Conservation (phyloP, 1,140 invertebrate species). For the Lasioglossum albipes region DNA sequence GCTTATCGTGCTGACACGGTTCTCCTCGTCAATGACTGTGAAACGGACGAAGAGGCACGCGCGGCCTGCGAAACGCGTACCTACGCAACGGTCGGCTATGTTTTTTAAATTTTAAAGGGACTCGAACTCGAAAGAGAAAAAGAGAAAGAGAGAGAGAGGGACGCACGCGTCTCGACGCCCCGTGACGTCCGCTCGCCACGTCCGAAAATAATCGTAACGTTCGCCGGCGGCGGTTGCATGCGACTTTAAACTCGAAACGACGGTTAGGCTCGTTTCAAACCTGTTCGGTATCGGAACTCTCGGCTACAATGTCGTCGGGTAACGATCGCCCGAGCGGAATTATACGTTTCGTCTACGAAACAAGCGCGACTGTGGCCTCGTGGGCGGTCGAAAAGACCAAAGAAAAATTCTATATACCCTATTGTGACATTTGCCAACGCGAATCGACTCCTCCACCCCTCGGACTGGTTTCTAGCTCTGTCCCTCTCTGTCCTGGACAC, state of each 20-base stretch:
- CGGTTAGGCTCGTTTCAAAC: background rate
- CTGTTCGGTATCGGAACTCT: slow-evolving; percentile 4
- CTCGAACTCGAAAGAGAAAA: background rate
- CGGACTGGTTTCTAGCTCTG: background rate
- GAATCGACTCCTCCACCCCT: background rate
- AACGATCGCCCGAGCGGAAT: background rate
- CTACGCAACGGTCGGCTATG: slow-evolving; percentile 11
- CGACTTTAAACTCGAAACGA: slow-evolving; percentile 5
- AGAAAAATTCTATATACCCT: background rate
- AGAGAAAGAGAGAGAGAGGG: too few species aligned
- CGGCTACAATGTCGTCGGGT: background rate
- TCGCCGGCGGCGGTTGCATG: background rate
- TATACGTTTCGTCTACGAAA: background rate
- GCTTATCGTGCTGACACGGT: slow-evolving; percentile 32
- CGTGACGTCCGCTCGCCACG: background rate
- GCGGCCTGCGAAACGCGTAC: background rate
- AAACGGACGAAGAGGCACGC: slow-evolving; percentile 21
- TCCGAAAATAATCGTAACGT: slow-evolving; percentile 37
- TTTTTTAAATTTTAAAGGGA: slow-evolving; percentile 53
- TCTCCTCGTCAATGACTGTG: slow-evolving; percentile 37
- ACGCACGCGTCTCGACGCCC: slow-evolving; percentile 20
- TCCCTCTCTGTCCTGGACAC: background rate
- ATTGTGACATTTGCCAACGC: slow-evolving; percentile 1
- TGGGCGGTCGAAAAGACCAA: background rate
- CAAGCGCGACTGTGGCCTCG: background rate